These are phyloP conservation scores for Armadillidium nasatum DNA, from an alignment of 1,140 invertebrate species.

Conservation along the genomic window DNA sequence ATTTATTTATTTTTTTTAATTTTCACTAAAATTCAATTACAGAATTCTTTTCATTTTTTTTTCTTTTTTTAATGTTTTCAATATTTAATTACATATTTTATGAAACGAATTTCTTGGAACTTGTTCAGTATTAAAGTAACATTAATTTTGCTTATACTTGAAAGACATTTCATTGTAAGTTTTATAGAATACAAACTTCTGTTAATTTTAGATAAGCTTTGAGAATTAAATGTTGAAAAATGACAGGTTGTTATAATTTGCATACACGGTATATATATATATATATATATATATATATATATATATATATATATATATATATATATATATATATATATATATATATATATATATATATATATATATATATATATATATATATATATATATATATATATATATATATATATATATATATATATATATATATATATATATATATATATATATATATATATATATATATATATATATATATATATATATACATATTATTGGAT, in stretches of 20 bases:
- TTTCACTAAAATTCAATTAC: background rate
- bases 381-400: too few relatives aligned
- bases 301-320: too few relatives aligned
- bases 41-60: background rate
- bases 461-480: too few relatives aligned
- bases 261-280: background rate
- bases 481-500: background rate
- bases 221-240: background rate
- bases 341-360: too few relatives aligned
- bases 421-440: too few relatives aligned
- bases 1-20: background rate
- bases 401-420: too few relatives aligned
- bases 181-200: background rate
- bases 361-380: too few relatives aligned
- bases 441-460: too few relatives aligned
- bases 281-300: too few relatives aligned
- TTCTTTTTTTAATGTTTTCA: too few relatives aligned
- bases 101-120: background rate
- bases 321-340: too few relatives aligned
- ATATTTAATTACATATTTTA: background rate
- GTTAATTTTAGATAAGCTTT: background rate
- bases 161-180: background rate
- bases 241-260: background rate
- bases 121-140: background rate
- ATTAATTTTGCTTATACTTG: background rate